A percentile compares a stretch with the other conserved stretches of the same genome.
phyloP scores from a whole-genome alignment of 2,113 vertebrate genomes.

The Calidris pugnax region DNA sequence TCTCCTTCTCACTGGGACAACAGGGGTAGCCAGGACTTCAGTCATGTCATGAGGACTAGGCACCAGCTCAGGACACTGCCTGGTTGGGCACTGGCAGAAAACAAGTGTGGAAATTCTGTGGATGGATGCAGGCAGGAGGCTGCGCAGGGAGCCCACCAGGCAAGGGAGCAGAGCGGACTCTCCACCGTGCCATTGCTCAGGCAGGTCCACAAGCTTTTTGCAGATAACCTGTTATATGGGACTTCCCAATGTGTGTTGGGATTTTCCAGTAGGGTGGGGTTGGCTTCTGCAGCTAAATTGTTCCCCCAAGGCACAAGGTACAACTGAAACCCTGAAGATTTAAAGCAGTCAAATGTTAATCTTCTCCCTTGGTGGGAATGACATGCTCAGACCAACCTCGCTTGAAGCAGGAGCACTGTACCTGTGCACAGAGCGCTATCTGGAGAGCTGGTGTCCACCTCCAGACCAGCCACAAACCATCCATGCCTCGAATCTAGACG shows the following conservation, averaged over 20 bases:
- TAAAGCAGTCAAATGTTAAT: not conserved
- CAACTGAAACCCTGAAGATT: not conserved
- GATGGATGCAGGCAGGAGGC: not conserved
- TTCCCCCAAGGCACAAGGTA: not conserved
- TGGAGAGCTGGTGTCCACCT: not conserved
- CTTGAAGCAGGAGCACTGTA: not conserved
- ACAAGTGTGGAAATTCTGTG: rapidly evolving
- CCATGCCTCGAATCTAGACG: not conserved
- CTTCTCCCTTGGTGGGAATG: not conserved
- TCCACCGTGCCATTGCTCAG: rapidly evolving
- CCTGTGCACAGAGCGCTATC: not conserved
- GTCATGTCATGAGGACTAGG: not conserved
- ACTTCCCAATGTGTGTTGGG: not conserved
- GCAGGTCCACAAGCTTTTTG: not conserved
- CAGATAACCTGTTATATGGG: not conserved
- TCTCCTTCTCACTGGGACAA: not conserved
- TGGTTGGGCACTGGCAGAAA: rapidly evolving
- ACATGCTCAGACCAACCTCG: not conserved
- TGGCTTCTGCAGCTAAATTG: not conserved
- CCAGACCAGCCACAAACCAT: not conserved
- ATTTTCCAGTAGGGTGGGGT: slow-evolving; percentile 42
- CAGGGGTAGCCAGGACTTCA: not conserved
- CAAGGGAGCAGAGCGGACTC: not conserved
- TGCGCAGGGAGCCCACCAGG: rapidly evolving
- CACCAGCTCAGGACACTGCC: not conserved